Percentiles rank a stretch among this genome's conserved stretches.
Conservation (phyloP, 2,888 invertebrate genomes). For the Napeogenes inachia region DNA sequence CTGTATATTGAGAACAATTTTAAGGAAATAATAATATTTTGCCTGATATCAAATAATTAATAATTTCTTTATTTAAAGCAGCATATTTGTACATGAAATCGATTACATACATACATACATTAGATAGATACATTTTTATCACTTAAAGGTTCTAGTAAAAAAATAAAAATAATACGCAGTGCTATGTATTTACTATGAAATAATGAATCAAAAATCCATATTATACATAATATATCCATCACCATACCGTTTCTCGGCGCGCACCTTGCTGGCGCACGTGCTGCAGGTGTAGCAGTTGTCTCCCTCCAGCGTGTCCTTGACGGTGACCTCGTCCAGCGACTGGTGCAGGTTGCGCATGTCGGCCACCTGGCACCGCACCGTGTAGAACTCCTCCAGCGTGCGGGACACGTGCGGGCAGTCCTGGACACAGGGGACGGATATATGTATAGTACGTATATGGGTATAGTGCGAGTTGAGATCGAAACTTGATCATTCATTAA, state of each 20-base stretch:
- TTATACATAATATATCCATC: not conserved
- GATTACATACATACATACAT: too few relatives aligned
- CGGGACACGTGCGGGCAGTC: conserved; percentile 97
- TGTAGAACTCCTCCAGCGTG: conserved; percentile 97
- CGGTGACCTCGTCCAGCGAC: conserved; percentile 96
- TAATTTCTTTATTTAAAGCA: too few relatives aligned
- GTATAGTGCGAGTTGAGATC: too few relatives aligned
- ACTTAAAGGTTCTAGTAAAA: too few relatives aligned
- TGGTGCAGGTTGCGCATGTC: conserved; percentile 97
- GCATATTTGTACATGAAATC: too few relatives aligned
- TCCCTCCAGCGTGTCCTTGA: conserved; percentile 96
- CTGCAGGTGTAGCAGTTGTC: conserved; percentile 99
- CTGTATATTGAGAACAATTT: too few relatives aligned
- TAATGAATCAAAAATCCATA: not conserved
- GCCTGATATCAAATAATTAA: too few relatives aligned
- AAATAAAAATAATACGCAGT: too few relatives aligned
- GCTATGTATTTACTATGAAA: too few relatives aligned
- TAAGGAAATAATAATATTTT: too few relatives aligned
- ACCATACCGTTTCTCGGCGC: conserved; percentile 90
- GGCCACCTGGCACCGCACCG: conserved; percentile 96
- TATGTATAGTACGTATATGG: not conserved
- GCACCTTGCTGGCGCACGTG: conserved; percentile 95
- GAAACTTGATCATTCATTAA: too few relatives aligned
- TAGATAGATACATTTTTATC: too few relatives aligned
- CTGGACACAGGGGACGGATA: conserved; percentile 48